Percentiles rank a stretch among this genome's conserved stretches.
phyloP scores from a whole-genome alignment of 1,140 invertebrate genomes.

The Araneus ventricosus region DNA sequence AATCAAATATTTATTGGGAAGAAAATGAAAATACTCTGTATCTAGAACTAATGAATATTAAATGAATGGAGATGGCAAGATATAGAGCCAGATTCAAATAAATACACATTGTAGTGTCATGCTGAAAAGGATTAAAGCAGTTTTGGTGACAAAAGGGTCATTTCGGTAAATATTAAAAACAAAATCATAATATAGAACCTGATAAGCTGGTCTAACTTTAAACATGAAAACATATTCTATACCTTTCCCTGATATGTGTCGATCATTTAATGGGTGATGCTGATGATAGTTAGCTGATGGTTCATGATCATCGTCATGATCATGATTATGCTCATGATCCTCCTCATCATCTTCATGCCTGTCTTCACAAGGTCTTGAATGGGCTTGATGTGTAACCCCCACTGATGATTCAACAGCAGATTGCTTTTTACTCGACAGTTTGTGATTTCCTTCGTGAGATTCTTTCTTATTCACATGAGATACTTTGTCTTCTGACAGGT shows the following conservation, averaged over 20 bases:
- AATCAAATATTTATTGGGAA: too few relatives aligned
- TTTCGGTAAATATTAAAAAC: too few relatives aligned
- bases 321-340: slow-evolving; percentile 3
- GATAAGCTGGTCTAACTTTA: too few relatives aligned
- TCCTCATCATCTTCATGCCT: not conserved
- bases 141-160: too few relatives aligned
- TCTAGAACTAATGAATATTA: too few relatives aligned
- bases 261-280: not conserved
- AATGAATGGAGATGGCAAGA: too few relatives aligned
- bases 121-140: too few relatives aligned
- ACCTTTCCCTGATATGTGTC: slow-evolving; percentile 50
- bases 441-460: not conserved
- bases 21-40: too few relatives aligned
- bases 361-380: slow-evolving; percentile 14
- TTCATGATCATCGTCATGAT: not conserved
- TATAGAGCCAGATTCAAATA: too few relatives aligned
- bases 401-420: not conserved
- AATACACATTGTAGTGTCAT: too few relatives aligned
- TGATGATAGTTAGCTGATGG: slow-evolving; percentile 64
- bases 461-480: not conserved
- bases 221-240: not conserved
- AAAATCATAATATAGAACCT: too few relatives aligned
- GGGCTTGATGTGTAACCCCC: not conserved
- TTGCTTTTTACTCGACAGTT: not conserved
- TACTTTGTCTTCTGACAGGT: not conserved